Base-by-base conservation (phyloP, 2,888 invertebrate genomes). In the Junonia oenone region DNA sequence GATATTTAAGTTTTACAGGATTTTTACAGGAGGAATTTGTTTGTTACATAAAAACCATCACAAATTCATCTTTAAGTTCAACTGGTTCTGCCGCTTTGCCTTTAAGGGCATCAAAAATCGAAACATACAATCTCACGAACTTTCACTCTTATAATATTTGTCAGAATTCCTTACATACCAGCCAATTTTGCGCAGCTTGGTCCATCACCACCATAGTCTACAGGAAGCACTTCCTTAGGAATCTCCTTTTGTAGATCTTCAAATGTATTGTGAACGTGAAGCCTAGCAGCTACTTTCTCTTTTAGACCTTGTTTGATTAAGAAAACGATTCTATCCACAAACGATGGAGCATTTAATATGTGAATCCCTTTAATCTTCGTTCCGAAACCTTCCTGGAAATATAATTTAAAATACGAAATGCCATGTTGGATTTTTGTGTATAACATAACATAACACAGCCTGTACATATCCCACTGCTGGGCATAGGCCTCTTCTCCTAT, bases 301-400 rank as follows among this genome's bases (percentile, higher is more conserved):
- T 78, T 75, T 0, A 89, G 69, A 2, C 79, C 81, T 66, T 84
- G 83, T 58, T 88, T 89, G 2, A 89, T 56, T 1, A 89, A 22
- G 31, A 76, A 81, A 0, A 89, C 64, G 9, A 89, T 51, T 61
- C 74, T 82, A 54, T 89, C 87, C 1, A 89, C 74, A 46, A 83
- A 89, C 0, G 80, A 61, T 2, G 89, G 85, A 0, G 89, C 88
- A 56, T 88, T 83, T 8, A 89, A 17, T 5, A 89, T 75, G 61
- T 89, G 89, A 38, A 89, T 88, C 0, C 89, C 89, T 68, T 86
- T 87, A 31, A 89, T 83, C 71, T 84, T 88, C 0, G 83, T 84
- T 0, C 88, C 86, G 5, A 76, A 78, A 1, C 81, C 85, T 72
- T 89, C 87, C 89, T 89, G 73, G 75, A 78, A 31, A n/a, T 22